Base-by-base conservation (phyloP, 2,888 invertebrate genomes). In the Clivina fossor region DNA sequence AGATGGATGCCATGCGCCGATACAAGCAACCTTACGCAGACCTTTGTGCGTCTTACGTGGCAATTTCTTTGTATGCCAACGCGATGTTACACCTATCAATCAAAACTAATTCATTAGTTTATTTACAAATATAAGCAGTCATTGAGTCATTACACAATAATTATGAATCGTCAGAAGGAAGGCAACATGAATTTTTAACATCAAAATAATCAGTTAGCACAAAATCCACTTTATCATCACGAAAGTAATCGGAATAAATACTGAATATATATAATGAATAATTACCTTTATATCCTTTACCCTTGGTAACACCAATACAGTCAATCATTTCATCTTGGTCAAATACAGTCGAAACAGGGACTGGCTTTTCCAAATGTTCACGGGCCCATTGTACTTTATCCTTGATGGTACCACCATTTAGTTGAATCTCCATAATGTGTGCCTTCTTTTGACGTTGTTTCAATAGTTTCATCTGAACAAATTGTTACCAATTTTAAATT, bases 1-100 rank as follows among this genome's bases (percentile, higher is more conserved):
- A 70, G 95, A 94, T 64, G 99, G 99, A 98, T 99, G 99, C 99
- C 99, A 99, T 2, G 99, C 99, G 74, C 99, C 99, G 78, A 99
- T 99, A 88, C 99, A 99, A 67, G 99, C 99, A 57, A 99, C 99
- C 76, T 98, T 99, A 60, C 93, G 85, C 66, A 99, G 82, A 90
- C 99, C 99, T 78, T 99, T 99, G 83, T 99, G 99, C 0, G 99
- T 99, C 83, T 99, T 99, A 66, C 99, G 89, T 1, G 99, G 99
- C 72, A 99, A 80, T 76, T 99, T 99, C 88, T 98, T 99, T 43
- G 96, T 96, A 75, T 98, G 97, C 98, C 98, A 99, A 85, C 99
- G 91, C 40, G 95, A 95, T 48, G 98, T 99, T 8, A 99, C 99
- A 85, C 96, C 93, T 93, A 64, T 11, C 70, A 69, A 61, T n/a